These are phyloP conservation scores for Limanda limanda DNA, from an alignment of 2,113 vertebrate species.

Conservation along the genomic window DNA sequence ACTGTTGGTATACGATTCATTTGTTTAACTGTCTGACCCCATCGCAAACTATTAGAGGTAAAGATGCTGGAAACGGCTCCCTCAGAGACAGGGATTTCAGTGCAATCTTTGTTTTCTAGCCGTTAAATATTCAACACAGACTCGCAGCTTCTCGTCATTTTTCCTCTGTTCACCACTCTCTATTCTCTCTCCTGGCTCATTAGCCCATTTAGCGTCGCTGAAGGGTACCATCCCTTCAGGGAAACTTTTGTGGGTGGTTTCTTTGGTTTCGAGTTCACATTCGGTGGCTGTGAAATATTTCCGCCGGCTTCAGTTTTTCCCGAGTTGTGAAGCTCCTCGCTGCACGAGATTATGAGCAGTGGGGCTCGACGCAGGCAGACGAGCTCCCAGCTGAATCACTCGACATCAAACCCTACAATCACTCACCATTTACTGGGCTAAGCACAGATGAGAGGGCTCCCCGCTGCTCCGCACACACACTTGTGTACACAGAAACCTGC, in stretches of 20 bases:
- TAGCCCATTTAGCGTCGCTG: slow-evolving; percentile 52
- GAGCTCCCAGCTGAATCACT: slow-evolving; percentile 74
- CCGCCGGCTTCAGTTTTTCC: slow-evolving; percentile 30
- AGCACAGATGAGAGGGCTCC: slow-evolving; percentile 75
- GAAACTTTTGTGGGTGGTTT: slow-evolving; percentile 65
- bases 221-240: slow-evolving; percentile 41
- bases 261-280: slow-evolving; percentile 55
- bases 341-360: slow-evolving; percentile 65
- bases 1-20: neutral
- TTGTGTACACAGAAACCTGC: slow-evolving; percentile 57
- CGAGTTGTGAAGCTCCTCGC: slow-evolving; percentile 37
- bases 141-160: slow-evolving; percentile 7
- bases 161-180: slow-evolving; percentile 26
- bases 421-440: slow-evolving; percentile 77
- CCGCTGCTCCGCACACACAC: slow-evolving; percentile 31
- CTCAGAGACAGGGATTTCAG: neutral
- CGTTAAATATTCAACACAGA: slow-evolving; percentile 15
- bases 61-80: neutral
- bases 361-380: slow-evolving; percentile 66
- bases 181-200: slow-evolving; percentile 54
- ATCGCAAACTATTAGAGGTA: neutral
- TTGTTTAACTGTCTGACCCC: too few species aligned
- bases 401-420: slow-evolving; percentile 80
- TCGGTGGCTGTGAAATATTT: slow-evolving; percentile 45
- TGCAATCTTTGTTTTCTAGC: slow-evolving; percentile 30